Conservation (phyloP, 2,888 invertebrate genomes). For the Himalopsyche japonica region DNA sequence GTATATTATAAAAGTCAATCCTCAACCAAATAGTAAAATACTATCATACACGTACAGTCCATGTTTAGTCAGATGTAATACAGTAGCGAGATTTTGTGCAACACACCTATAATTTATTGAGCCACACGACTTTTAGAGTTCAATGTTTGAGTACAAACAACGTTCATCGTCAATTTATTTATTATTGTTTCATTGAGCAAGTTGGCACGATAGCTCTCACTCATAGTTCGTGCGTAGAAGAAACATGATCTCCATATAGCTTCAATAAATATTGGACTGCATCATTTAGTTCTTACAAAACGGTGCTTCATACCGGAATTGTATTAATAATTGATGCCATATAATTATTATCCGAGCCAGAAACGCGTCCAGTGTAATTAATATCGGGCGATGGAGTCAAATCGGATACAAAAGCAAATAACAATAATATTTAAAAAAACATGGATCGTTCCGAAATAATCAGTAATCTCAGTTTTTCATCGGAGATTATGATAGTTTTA, state of each 20-base stretch:
- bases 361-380: conserved; percentile 34
- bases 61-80: too few species aligned
- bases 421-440: not conserved
- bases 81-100: not conserved
- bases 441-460: too few species aligned
- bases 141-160: not conserved
- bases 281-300: not conserved
- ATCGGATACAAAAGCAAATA: conserved; percentile 27
- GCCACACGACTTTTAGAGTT: not conserved
- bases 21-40: too few species aligned
- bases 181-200: not conserved
- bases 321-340: conserved; percentile 26
- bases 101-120: conserved; percentile 6
- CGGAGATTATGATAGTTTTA: too few species aligned
- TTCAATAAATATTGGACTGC: not conserved
- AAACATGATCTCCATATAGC: not conserved
- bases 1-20: too few species aligned
- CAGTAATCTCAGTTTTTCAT: too few species aligned
- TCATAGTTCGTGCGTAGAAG: not conserved
- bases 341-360: conserved; percentile 33
- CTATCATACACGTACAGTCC: too few species aligned
- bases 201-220: not conserved
- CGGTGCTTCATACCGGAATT: conserved; percentile 9
- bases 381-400: conserved; percentile 38
- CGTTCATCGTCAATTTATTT: not conserved